Conservation (phyloP, 2,113 vertebrate genomes). For the Sinosuthora webbiana region DNA sequence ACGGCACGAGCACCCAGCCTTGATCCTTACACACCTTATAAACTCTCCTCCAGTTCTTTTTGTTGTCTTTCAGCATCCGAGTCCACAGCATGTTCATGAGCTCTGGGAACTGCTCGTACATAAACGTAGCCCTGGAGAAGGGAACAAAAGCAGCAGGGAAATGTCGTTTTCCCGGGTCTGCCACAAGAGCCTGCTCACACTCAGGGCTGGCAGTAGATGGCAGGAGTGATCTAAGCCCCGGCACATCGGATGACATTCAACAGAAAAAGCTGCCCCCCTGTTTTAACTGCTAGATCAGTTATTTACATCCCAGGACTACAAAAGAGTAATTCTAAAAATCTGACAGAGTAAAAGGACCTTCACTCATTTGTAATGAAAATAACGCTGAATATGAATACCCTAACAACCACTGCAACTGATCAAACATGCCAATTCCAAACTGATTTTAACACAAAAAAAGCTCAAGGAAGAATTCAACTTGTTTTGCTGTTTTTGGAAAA, state of each 20-base stretch:
- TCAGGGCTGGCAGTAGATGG: constrained; percentile 74
- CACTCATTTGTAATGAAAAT: background rate
- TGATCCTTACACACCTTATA: constrained; percentile 87
- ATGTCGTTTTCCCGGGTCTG: background rate
- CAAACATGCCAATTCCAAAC: background rate
- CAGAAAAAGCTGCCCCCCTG: background rate
- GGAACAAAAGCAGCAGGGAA: constrained; percentile 14
- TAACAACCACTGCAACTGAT: background rate
- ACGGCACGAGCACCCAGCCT: background rate
- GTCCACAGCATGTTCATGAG: constrained; percentile 99
- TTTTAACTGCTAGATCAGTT: background rate
- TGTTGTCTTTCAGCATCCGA: constrained; percentile 97
- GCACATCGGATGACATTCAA: background rate
- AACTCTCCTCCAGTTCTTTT: constrained; percentile 98
- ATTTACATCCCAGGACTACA: background rate
- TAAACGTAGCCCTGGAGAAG: constrained; percentile 87
- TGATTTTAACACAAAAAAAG: background rate
- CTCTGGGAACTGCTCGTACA: constrained; percentile 99
- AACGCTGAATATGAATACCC: background rate
- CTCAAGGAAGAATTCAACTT: background rate
- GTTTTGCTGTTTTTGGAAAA: background rate
- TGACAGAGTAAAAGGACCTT: background rate
- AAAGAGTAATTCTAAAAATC: background rate
- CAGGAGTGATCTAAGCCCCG: constrained; percentile 67
- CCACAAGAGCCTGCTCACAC: constrained; percentile 15